Base-by-base conservation (phyloP, 2,888 invertebrate species). In the Oligia fasciuncula region DNA sequence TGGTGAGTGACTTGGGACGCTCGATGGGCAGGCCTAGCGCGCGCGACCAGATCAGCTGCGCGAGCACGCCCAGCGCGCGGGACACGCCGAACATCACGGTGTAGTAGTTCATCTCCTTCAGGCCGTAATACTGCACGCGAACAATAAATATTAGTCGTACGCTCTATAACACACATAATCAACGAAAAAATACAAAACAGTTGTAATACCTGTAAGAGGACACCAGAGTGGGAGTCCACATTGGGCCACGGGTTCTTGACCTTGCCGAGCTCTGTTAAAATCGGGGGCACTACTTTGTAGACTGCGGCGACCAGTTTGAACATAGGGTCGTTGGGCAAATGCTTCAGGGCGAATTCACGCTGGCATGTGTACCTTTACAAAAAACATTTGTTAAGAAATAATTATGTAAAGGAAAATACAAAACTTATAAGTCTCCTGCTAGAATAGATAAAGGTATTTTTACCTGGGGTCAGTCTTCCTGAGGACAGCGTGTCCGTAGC, bases 231-330 rank as follows among this genome's bases (percentile, higher is more conserved):
- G 43, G 99, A 99, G 97, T 99, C 99, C 90, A 99, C 99, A 95
- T 99, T 99, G 88, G 99, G 99, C 99, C 99, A 99, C 84, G 99
- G 99, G 97, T 99, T 99, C 97, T 99, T 99, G 81, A 99, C 99
- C 97, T 99, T 99, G 93, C 99, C 99, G 89, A 98, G 98, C 95
- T 99, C 99, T 90, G 98, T 97, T 68, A 99, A 98, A 92, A 99
- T 98, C 88, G 98, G 98, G 1, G 99, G 99, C 70, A 99, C 99
- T 74, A 99, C 98, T 95, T 99, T 99, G 97, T 99, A 99, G 13
- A 99, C 97, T 91, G 98, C 98, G 3, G 99, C 98, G 43, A 99
- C 99, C 91, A 99, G 97, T 97, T 98, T 98, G 97, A 99, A 99
- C 91, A 99, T 95, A 1, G 98, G 98, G 95, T 99, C 99, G 92